Evolutionary conservation across 2,797 vertebrate species (phyloP), one percentile per base, ranked within the genome.

Genomic region (Hyperoplus immaculatus): DNA sequence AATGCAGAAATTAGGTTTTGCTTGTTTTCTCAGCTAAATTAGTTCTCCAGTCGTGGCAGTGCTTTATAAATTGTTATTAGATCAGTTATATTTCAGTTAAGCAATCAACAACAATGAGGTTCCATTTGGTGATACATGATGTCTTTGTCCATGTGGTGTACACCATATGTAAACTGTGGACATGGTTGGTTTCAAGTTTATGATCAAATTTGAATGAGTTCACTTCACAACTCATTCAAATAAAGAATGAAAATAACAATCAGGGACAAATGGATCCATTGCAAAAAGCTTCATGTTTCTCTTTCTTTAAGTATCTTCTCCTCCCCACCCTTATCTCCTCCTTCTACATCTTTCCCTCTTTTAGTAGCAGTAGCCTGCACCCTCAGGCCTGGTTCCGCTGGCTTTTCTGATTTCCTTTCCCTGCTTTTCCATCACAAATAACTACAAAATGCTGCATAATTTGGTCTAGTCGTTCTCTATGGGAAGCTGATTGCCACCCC

Each of bases 401-500:
- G 73, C 50, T 71, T 79, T 75, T 70, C 64, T 4, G 4, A 72
- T 88, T 74, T 80, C 46, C 55, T 73, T 80, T 75, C 63, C 38
- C 47, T 80, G 43, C 60, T 82, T 62, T 68, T 78, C 80, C 49
- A 64, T 84, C 62, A 86, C 69, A 86, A 79, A 72, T 73, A 76
- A 67, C 82, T 47, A 67, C 71, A 87, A 87, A 90, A 88, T 88
- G 82, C 76, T 80, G 67, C 69, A 83, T 81, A 75, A 75, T 83
- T 83, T 77, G 58, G 71, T 76, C 41, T 54, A 69, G 73, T 77
- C 59, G 7, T 61, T 66, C 65, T 69, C 81, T 38, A 50, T 77
- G 64, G 69, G 78, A 61, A 54, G 29, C 45, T 82, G 77, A 86
- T 80, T 69, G 66, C 67, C 74, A 12, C 21, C 80, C 82, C 81